Conservation (phyloP, 2,797 vertebrate species). For the Liasis olivaceus region DNA sequence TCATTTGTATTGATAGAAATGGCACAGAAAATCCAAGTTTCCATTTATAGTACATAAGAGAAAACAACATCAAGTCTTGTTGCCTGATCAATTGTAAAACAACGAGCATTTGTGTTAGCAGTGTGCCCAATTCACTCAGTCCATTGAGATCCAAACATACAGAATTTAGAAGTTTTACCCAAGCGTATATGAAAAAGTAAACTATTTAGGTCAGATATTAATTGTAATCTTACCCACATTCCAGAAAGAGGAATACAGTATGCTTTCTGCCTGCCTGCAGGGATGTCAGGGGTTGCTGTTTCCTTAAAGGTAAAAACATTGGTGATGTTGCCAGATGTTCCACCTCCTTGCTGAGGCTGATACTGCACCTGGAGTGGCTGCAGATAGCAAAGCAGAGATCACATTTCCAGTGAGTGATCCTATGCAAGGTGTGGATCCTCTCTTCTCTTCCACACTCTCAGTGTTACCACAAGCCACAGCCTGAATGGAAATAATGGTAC, state of each 20-base stretch:
- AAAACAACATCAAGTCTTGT: neutral
- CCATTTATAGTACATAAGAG: neutral
- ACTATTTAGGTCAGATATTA: neutral
- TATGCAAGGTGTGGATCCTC: neutral
- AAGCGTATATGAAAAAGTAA: neutral
- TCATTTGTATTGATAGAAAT: neutral
- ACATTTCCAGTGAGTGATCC: neutral
- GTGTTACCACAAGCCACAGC: neutral
- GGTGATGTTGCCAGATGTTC: neutral
- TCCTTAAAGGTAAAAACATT: neutral
- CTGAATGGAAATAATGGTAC: neutral
- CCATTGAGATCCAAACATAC: neutral
- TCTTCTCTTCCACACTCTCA: neutral
- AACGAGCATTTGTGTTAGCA: neutral
- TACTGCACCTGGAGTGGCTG: neutral
- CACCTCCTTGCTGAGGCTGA: neutral
- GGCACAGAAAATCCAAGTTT: no score
- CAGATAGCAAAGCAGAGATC: neutral
- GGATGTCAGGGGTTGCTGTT: neutral
- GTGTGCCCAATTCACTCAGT: neutral
- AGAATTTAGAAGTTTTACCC: neutral
- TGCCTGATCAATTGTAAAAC: neutral
- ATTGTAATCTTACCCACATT: no score
- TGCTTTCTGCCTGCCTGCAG: neutral
- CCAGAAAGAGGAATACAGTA: neutral